Evolutionary conservation across 2,888 invertebrate genomes (phyloP), one percentile per base, ranked within the genome.

Genomic region (Tipula lateralis): DNA sequence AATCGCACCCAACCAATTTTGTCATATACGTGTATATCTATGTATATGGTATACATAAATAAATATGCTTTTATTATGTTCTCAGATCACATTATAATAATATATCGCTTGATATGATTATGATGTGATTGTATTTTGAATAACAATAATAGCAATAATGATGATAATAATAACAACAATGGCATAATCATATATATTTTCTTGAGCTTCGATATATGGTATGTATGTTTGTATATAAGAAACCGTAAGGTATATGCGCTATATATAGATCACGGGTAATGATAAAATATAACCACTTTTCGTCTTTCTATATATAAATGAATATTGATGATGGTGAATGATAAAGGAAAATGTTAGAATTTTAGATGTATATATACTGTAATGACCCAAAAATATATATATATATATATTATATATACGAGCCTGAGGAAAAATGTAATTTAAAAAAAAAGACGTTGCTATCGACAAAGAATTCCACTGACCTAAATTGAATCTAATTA

Each of bases 1-100:
- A 66, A 66, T 44, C 24, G 66, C 66, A 50, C 7, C 50, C 19
- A 44, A 66, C 50, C 16, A 19, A 7, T 50, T 66, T 24, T 24
- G 7, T 24, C 66, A n/a, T 24, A 39, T n/a, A 36, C 32, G 39
- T n/a, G n/a, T 36, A 7, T 36, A 16, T 0, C 19, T 16, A 16
- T 7, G 44, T 50, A 36, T 39, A 9, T 44, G n/a, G 32, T 32
- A 32, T 44, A 66, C 66, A 66, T 66, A 66, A 66, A 66, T 66
- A 66, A 66, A 66, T 66, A 66, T 66, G 66, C 66, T 66, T 66
- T 66, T 66, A 66, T 24, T 66, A 66, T 66, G 66, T 66, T 66
- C 66, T 66, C 24, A 24, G 24, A 66, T 66, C 66, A 66, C 24
- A 66, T 24, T 24, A 50, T 50, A 50, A 50, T 50, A 50, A 50